Conservation (phyloP, 2,797 vertebrate species). For the Hypotaenidia okinawae region DNA sequence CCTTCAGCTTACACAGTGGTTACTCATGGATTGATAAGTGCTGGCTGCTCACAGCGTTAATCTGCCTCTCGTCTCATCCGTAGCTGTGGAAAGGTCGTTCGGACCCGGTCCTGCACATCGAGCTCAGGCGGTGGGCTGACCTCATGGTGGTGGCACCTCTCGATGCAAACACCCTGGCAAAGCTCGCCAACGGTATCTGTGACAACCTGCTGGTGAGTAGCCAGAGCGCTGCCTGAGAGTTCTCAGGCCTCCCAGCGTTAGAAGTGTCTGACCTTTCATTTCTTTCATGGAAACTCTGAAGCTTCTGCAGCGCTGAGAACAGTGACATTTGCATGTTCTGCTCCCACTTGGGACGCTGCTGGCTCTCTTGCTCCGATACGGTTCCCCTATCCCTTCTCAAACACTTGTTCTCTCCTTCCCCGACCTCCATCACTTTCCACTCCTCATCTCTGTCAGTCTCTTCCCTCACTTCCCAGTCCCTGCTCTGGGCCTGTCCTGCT, state of each 20-base stretch:
- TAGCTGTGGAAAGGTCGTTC: conserved; percentile 89
- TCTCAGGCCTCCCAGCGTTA: background rate
- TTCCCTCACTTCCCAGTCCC: background rate
- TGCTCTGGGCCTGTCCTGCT: background rate
- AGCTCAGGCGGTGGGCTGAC: conserved; percentile 93
- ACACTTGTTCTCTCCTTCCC: background rate
- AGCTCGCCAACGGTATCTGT: conserved; percentile 93
- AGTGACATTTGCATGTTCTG: background rate
- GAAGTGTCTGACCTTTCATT: background rate
- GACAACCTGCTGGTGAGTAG: conserved; percentile 94
- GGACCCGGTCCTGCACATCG: conserved; percentile 94
- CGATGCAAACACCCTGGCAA: conserved; percentile 96
- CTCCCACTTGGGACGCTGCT: background rate
- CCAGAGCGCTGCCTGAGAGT: background rate
- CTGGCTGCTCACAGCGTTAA: background rate
- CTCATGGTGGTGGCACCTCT: conserved; percentile 92
- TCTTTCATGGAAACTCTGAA: background rate
- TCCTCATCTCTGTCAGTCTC: background rate
- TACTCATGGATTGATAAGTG: background rate
- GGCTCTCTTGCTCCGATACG: background rate
- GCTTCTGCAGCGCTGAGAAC: background rate
- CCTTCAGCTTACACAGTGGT: background rate
- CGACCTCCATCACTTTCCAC: background rate
- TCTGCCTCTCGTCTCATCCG: background rate
- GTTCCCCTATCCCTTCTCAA: background rate